Evolutionary conservation across 2,797 vertebrate genomes (phyloP).

Genomic region (Anguilla pacifica): DNA sequence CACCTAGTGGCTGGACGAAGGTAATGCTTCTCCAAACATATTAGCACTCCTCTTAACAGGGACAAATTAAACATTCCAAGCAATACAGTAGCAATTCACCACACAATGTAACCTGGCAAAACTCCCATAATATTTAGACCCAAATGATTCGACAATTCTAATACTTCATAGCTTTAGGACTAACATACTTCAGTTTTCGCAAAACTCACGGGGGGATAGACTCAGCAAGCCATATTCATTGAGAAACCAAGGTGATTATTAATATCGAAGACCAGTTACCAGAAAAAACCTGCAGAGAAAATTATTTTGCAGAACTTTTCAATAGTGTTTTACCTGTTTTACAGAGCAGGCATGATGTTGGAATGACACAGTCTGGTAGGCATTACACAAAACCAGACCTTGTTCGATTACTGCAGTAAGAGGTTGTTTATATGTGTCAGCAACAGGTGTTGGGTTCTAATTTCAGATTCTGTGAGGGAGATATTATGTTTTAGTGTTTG

Average conservation of each 20-base stretch:
- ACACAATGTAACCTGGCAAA: background rate
- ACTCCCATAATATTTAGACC: background rate
- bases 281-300: background rate
- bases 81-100: background rate
- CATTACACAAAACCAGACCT: background rate
- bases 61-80: constrained; percentile 6
- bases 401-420: background rate
- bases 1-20: background rate
- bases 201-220: background rate
- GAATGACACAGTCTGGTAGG: background rate
- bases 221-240: background rate
- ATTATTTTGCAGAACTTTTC: background rate
- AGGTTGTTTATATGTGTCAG: background rate
- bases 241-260: background rate
- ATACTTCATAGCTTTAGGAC: background rate
- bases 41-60: background rate
- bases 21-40: background rate
- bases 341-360: background rate
- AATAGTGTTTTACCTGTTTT: background rate
- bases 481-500: background rate
- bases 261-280: background rate
- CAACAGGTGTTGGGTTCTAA: background rate
- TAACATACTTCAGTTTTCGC: background rate
- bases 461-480: background rate
- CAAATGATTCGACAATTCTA: background rate